Evolutionary conservation across 2,113 vertebrate genomes (phyloP), one percentile per base, ranked within the genome.

Genomic region (Myocastor coypus): DNA sequence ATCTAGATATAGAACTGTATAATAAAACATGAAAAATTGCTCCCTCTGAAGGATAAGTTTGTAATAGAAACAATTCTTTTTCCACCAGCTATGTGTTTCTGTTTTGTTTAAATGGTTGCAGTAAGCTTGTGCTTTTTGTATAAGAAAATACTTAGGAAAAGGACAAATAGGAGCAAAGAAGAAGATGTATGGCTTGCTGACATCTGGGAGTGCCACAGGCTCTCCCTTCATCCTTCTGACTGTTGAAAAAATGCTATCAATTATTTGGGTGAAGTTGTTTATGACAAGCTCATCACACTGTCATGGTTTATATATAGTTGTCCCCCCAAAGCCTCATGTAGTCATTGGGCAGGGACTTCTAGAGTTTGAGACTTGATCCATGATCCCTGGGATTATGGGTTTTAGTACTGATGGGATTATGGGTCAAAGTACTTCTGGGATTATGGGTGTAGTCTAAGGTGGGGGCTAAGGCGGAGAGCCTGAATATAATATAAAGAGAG

Each of bases 161-260:
- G 78, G n/a, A 95, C 8, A 82, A 96, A 90, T 64, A 63, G 40
- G 55, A 92, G 92, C n/a, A n/a, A 68, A 64, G 32, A 80, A 64
- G 78, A 95, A 84, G 94, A 97, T 90, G 66, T 95, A 95, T 96
- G 91, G n/a, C 86, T 95, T 88, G 26, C 83, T 97, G 85, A 80
- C 91, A 97, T 57, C 91, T 96, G 75, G 42, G 59, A 97, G 55
- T 95, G 97, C 88, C 91, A 94, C 59, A 92, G 88, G 61, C 83
- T 96, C 91, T 96, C 91, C 92, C 92, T 96, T 80, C 57, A 86
- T 46, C 91, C 22, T 96, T 96, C 52, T 91, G 66, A 68, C 71
- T 95, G 40, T 94, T 97, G 95, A 97, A 96, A 97, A 96, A 95
- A n/a, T 97, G 82, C 96, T 96, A 95, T 94, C 92, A 94, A 17